Base-by-base conservation (phyloP, 2,113 vertebrate species). In the Emydocephalus ijimae region DNA sequence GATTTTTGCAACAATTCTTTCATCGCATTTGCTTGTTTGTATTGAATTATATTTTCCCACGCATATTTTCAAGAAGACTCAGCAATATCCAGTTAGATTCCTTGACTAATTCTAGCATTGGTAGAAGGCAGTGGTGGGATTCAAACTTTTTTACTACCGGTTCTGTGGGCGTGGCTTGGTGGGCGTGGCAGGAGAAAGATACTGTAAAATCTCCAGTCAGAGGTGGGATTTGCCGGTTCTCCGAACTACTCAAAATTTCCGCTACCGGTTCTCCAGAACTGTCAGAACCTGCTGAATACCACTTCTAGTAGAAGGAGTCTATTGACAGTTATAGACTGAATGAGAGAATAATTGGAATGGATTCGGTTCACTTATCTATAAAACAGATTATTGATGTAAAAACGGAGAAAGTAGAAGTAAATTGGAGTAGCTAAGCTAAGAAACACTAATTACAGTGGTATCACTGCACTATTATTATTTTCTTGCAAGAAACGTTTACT, bases 391-490 rank as follows among this genome's bases (percentile, higher is more conserved):
- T 85, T 29, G 69, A 45, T 52, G 29, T 24, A 54, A 24, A 34
- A 50, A 43, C 1, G 3, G 12, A 39, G 23, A 39, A 4, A 15
- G 74, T 4, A 57, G 90, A 85, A 85, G 34, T 26, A 52, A 85
- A 15, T 24, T 39, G 29, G 55, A 24, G 34, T 21, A 21, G 10
- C 24, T 34, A n/a, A 90, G 45, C 18, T 39, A 29, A 90, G 29
- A 52, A 69, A n/a, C 10, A 90, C 24, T 34, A 87, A 29, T 56
- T 93, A 54, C 92, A 93, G 88, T 90, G 81, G 52, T 93, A 52
- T 95, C 94, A 91, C 12, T 90, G 91, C 90, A 89, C 24, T 94
- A 87, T 91, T 93, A 50, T 94, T 14, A 9, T 14, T 91, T 89
- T 94, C 85, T 10, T 10, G 92, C 91, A 45, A 92, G 90, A 59